Percentiles rank a stretch among this genome's conserved stretches.
These are phyloP conservation scores for Ochropleura plecta DNA, from an alignment of 2,888 invertebrate species.

Conservation along the genomic window DNA sequence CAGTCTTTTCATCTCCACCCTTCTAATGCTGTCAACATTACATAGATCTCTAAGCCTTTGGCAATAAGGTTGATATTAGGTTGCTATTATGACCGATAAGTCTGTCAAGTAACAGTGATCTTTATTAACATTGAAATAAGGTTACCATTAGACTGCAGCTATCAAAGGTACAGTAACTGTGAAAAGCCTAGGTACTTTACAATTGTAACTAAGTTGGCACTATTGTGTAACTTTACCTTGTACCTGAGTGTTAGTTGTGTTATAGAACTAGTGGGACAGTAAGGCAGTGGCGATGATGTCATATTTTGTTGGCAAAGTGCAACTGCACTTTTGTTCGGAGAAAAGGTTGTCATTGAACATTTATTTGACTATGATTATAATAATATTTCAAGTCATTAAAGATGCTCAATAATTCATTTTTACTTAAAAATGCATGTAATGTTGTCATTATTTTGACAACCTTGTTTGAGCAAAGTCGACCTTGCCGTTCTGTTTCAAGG, in stretches of 20 bases:
- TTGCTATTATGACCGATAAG: neutral
- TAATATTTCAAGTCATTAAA: too few species aligned
- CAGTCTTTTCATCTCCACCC: neutral
- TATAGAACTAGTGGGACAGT: slow-evolving; percentile 10
- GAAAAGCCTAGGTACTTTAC: neutral
- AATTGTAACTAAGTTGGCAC: slow-evolving; percentile 37
- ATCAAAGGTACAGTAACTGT: neutral
- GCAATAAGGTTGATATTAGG: neutral
- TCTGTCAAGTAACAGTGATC: neutral
- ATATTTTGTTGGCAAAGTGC: slow-evolving; percentile 1
- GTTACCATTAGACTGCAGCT: neutral
- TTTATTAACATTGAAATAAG: rapidly evolving
- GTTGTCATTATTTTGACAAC: too few species aligned
- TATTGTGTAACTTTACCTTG: slow-evolving; percentile 39
- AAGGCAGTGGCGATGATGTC: neutral
- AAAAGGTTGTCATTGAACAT: neutral
- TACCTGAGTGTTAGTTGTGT: slow-evolving; percentile 26
- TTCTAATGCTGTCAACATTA: neutral
- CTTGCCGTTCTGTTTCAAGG: too few species aligned
- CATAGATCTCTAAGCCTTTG: neutral
- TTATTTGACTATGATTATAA: too few species aligned
- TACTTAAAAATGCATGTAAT: too few species aligned
- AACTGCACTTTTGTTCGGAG: neutral
- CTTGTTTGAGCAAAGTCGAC: too few species aligned
- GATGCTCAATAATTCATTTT: too few species aligned